phyloP scores from a whole-genome alignment of 2,888 invertebrate genomes.

The Euplexia lucipara region DNA sequence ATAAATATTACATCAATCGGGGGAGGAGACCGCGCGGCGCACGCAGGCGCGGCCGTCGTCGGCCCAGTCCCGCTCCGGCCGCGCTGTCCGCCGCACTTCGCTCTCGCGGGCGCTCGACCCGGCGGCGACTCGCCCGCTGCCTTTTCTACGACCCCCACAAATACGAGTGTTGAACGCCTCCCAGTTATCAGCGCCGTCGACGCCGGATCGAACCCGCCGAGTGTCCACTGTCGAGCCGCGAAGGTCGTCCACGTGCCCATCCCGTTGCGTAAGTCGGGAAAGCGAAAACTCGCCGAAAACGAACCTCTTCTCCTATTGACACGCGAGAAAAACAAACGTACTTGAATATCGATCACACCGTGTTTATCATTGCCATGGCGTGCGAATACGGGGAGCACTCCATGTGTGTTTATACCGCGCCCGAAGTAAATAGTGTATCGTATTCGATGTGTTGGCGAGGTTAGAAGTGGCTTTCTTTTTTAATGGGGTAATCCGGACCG shows the following conservation, averaged over 20 bases:
- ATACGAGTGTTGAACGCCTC: conserved; percentile 66
- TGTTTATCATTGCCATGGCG: conserved; percentile 81
- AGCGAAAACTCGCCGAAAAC: conserved; percentile 73
- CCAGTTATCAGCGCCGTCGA: conserved; percentile 54
- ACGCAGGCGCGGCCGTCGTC: conserved; percentile 78
- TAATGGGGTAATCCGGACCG: conserved; percentile 81
- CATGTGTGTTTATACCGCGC: conserved; percentile 72
- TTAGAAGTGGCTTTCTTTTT: conserved; percentile 77
- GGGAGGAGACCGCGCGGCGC: conserved; percentile 75
- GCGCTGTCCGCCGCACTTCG: conserved; percentile 85
- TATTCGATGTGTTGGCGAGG: conserved; percentile 69
- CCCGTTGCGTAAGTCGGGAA: conserved; percentile 86
- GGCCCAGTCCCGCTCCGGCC: conserved; percentile 89
- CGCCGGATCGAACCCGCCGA: conserved; percentile 57
- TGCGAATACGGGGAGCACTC: conserved; percentile 64
- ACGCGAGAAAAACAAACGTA: conserved; percentile 83
- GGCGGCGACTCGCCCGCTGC: conserved; percentile 86
- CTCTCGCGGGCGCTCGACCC: conserved; percentile 80
- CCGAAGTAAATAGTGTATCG: conserved; percentile 73
- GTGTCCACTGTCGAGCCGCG: conserved; percentile 63
- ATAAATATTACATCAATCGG: conserved; percentile 91
- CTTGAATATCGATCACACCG: conserved; percentile 81
- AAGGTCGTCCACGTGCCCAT: conserved; percentile 77
- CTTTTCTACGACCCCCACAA: conserved; percentile 70
- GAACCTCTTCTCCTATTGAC: conserved; percentile 86